These are phyloP conservation scores for Dyspetes luteomarginatus DNA, from an alignment of 2,888 invertebrate genomes.

Conservation along the genomic window DNA sequence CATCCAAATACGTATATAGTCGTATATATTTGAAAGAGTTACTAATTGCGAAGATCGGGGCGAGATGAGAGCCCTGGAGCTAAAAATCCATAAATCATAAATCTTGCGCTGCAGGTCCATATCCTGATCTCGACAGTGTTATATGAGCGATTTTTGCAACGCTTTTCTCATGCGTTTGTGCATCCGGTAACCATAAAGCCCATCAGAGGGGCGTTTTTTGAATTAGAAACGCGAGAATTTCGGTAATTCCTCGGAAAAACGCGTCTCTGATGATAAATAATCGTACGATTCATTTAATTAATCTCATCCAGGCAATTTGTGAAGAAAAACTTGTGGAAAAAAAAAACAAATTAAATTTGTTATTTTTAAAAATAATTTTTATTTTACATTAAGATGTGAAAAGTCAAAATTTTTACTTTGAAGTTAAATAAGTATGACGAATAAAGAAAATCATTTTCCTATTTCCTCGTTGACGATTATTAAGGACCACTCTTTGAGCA, in stretches of 20 bases:
- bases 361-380: no score
- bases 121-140: slow-evolving; percentile 21
- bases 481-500: no score
- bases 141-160: slow-evolving; percentile 17
- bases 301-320: no score
- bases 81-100: slow-evolving; percentile 45
- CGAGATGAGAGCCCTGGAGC: neutral
- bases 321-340: neutral
- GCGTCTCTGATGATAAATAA: neutral
- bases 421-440: no score
- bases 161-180: slow-evolving; percentile 18
- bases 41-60: slow-evolving; percentile 28
- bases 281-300: neutral
- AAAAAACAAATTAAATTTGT: no score
- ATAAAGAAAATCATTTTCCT: no score
- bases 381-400: no score
- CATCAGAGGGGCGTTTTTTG: neutral
- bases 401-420: no score
- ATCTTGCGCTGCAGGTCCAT: slow-evolving; percentile 1
- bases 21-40: no score
- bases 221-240: neutral
- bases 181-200: neutral
- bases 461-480: no score
- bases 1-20: no score
- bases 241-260: neutral